Conservation (phyloP, 2,888 invertebrate species). For the Conus canariensis region DNA sequence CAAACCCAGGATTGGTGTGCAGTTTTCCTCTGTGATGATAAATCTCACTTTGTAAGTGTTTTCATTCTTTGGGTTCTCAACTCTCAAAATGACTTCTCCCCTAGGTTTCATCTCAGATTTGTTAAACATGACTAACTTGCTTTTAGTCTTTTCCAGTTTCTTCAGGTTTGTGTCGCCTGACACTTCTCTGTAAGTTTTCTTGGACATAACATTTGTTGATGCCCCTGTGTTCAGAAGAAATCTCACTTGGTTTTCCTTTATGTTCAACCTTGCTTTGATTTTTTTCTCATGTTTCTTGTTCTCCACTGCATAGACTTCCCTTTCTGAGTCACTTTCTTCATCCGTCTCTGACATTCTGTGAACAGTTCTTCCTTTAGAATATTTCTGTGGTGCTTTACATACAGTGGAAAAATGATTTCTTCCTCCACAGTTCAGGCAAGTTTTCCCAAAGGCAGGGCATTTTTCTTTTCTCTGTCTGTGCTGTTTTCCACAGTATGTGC, state of each 20-base stretch:
- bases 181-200: background rate
- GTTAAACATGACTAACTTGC: background rate
- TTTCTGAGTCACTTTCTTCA: background rate
- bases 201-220: background rate
- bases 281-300: background rate
- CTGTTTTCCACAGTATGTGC: too few relatives aligned
- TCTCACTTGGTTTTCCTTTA: background rate
- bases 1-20: background rate
- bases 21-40: background rate
- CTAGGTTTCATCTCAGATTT: background rate
- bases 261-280: background rate
- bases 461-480: too few relatives aligned
- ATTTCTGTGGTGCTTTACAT: too few relatives aligned
- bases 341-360: too few relatives aligned
- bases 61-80: background rate
- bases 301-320: background rate
- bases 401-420: too few relatives aligned
- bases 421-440: too few relatives aligned
- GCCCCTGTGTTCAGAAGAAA: background rate
- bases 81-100: background rate
- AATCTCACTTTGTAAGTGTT: background rate
- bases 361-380: too few relatives aligned
- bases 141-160: background rate
- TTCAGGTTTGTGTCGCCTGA: background rate
- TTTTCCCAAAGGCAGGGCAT: too few relatives aligned